Evolutionary conservation across 2,888 invertebrate genomes (phyloP).

Genomic region (Aquatica leii): DNA sequence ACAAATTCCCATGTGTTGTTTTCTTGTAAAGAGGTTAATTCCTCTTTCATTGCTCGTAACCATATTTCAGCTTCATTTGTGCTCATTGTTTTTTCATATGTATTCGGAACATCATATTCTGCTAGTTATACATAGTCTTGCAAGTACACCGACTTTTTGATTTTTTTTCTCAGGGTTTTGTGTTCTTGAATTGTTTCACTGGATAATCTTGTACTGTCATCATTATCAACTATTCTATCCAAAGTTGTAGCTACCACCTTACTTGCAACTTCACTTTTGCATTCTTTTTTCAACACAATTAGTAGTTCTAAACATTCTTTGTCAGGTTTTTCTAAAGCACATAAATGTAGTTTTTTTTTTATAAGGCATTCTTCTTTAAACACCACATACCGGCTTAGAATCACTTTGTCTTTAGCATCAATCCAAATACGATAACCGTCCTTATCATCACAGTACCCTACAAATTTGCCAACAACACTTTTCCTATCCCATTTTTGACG

Average conservation of each 20-base stretch:
- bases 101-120: constrained; percentile 1
- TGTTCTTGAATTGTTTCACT: not conserved
- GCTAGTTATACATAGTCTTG: constrained; percentile 8
- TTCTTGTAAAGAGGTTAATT: no score
- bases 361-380: no score
- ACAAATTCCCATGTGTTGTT: constrained; percentile 9
- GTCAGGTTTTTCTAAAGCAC: no score
- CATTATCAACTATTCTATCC: constrained; percentile 3
- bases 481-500: no score
- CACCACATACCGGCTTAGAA: constrained; percentile 24
- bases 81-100: not conserved
- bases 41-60: no score
- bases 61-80: no score
- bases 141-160: constrained; percentile 8
- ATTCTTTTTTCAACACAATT: no score
- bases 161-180: not conserved
- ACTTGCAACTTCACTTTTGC: no score
- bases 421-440: no score
- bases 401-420: constrained; percentile 16
- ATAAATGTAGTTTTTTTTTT: no score
- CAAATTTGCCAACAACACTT: no score
- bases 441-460: no score
- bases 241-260: not conserved
- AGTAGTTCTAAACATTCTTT: not conserved
- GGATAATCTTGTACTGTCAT: not conserved